Conservation (phyloP, 2,113 vertebrate genomes). For the Corythaeola cristata region DNA sequence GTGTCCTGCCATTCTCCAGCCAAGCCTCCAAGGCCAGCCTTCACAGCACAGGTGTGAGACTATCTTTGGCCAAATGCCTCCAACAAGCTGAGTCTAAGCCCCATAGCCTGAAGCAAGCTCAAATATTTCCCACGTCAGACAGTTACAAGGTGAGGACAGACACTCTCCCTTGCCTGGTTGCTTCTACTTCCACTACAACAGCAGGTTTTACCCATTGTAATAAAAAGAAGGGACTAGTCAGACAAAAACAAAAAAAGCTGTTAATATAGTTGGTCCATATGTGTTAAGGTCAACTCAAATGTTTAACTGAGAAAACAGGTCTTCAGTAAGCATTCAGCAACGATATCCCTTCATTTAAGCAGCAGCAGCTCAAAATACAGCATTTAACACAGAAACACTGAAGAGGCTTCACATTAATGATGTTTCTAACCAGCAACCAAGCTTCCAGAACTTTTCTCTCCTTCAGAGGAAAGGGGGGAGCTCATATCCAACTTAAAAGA, state of each 20-base stretch:
- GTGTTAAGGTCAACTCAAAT: background rate
- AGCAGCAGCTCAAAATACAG: background rate
- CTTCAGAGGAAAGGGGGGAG: background rate
- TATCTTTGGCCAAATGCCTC: background rate
- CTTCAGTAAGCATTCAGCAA: background rate
- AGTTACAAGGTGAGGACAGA: background rate
- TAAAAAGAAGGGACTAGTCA: background rate
- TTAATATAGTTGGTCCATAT: background rate
- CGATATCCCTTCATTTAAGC: background rate
- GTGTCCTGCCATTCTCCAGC: rapidly evolving
- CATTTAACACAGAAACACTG: background rate
- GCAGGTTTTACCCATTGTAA: background rate
- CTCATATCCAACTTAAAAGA: background rate
- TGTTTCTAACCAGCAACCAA: background rate
- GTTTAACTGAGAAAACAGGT: background rate
- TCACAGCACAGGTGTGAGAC: background rate
- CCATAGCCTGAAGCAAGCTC: background rate
- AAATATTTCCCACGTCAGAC: background rate
- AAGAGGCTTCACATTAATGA: background rate
- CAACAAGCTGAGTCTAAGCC: background rate
- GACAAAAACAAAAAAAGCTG: too few relatives aligned
- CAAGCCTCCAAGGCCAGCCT: background rate
- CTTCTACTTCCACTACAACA: background rate
- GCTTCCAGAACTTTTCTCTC: background rate
- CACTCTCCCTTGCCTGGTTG: background rate